Conservation (phyloP, 2,113 vertebrate genomes). For the Euleptes europaea region DNA sequence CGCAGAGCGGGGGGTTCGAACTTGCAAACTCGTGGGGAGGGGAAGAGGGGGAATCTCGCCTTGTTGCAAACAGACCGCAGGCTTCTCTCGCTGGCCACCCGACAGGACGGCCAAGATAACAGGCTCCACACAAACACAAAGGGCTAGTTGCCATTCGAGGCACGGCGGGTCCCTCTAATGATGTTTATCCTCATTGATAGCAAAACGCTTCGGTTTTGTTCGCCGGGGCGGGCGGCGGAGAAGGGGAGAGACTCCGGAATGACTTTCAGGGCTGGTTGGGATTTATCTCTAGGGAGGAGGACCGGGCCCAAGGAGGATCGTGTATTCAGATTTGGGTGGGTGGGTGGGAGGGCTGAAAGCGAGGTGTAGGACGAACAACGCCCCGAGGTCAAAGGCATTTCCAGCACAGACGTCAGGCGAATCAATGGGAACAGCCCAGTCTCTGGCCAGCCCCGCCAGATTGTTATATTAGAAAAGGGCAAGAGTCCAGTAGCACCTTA, state of each 20-base stretch:
- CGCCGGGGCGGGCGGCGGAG: neutral
- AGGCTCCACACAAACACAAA: slow-evolving; percentile 78
- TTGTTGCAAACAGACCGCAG: slow-evolving; percentile 64
- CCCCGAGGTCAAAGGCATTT: slow-evolving; percentile 80
- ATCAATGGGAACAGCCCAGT: slow-evolving; percentile 77
- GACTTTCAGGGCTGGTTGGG: slow-evolving; percentile 73
- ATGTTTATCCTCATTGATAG: slow-evolving; percentile 86
- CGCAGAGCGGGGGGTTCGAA: slow-evolving; percentile 54
- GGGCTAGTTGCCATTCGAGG: slow-evolving; percentile 77
- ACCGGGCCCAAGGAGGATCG: slow-evolving; percentile 77
- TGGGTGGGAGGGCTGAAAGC: slow-evolving; percentile 60
- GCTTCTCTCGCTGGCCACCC: slow-evolving; percentile 60
- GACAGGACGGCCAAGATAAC: slow-evolving; percentile 75
- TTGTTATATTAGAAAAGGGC: too few species aligned
- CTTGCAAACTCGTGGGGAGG: slow-evolving; percentile 56
- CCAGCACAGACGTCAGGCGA: slow-evolving; percentile 81
- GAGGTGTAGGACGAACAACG: too few species aligned
- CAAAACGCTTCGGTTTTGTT: slow-evolving; percentile 71
- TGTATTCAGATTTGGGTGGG: slow-evolving; percentile 64
- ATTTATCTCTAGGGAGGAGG: slow-evolving; percentile 54
- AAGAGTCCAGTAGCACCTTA: too few species aligned
- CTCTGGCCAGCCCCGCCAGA: slow-evolving; percentile 80
- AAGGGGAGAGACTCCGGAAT: slow-evolving; percentile 70
- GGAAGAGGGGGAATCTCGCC: slow-evolving; percentile 21
- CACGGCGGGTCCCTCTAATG: slow-evolving; percentile 80